Evolutionary conservation across 2,888 invertebrate species (phyloP).

Genomic region (Eupithecia insigniata): DNA sequence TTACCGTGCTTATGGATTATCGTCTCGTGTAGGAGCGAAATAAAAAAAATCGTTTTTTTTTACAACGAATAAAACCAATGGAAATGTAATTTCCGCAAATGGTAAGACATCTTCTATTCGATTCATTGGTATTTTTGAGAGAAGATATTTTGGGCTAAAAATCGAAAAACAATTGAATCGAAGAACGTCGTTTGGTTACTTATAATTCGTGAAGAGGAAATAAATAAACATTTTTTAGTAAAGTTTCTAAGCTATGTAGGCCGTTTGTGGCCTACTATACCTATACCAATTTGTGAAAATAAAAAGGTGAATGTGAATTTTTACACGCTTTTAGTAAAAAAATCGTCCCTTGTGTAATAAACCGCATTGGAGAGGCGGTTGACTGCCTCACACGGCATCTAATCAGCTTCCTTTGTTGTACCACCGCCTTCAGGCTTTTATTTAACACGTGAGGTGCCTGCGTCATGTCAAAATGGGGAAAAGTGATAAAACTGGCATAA

Average conservation of each 20-base stretch:
- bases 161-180: too few relatives aligned
- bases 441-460: slow-evolving; percentile 1
- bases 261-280: background rate
- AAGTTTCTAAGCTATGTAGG: too few relatives aligned
- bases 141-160: too few relatives aligned
- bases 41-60: too few relatives aligned
- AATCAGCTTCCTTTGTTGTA: slow-evolving; percentile 47
- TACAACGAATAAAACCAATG: too few relatives aligned
- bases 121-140: too few relatives aligned
- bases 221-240: too few relatives aligned
- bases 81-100: too few relatives aligned
- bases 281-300: background rate
- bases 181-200: too few relatives aligned
- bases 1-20: background rate
- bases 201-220: too few relatives aligned
- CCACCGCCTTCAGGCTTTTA: slow-evolving; percentile 30
- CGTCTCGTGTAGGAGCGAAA: too few relatives aligned
- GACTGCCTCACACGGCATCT: slow-evolving; percentile 33
- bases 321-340: background rate
- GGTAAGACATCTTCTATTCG: too few relatives aligned
- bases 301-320: background rate
- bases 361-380: background rate
- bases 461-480: background rate
- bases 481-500: background rate
- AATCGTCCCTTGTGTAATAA: slow-evolving; percentile 4